These are phyloP conservation scores for Lithophane leautieri DNA, from an alignment of 2,888 invertebrate genomes.

Conservation along the genomic window DNA sequence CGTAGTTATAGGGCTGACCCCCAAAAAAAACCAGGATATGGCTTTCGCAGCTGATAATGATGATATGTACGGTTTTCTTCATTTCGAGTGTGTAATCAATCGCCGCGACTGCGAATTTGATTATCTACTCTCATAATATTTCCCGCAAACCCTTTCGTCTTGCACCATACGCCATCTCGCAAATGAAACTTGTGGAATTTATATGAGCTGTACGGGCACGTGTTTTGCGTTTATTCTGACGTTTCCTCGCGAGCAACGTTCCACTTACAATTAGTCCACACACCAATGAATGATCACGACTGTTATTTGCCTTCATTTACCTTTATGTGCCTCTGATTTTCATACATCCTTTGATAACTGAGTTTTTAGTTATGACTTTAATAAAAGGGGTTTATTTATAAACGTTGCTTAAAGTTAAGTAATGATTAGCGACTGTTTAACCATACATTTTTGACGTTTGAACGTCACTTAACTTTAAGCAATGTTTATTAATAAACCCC, in stretches of 20 bases:
- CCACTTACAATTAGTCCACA: constrained; percentile 64
- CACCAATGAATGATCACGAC: constrained; percentile 62
- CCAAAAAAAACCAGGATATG: too few relatives aligned
- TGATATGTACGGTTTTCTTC: too few relatives aligned
- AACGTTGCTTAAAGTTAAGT: too few relatives aligned
- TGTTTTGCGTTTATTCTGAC: constrained; percentile 81
- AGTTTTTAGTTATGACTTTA: constrained; percentile 38
- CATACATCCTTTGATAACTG: constrained; percentile 40
- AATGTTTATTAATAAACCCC: too few relatives aligned
- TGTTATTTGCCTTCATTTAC: constrained; percentile 57
- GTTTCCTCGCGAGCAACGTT: constrained; percentile 69
- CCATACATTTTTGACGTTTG: too few relatives aligned
- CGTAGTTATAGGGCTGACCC: too few relatives aligned
- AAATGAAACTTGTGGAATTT: constrained; percentile 86
- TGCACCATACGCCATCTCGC: constrained; percentile 68
- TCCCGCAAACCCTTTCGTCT: constrained; percentile 36
- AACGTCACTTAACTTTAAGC: too few relatives aligned
- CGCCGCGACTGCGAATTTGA: not conserved
- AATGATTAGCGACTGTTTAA: too few relatives aligned
- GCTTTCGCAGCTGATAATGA: too few relatives aligned
- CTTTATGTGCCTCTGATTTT: constrained; percentile 55
- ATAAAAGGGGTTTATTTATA: not conserved
- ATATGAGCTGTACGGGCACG: constrained; percentile 81
- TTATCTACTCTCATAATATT: not conserved
- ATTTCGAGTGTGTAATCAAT: not conserved